Evolutionary conservation across 2,888 invertebrate species (phyloP).

Genomic region (Cartodere bifasciata): DNA sequence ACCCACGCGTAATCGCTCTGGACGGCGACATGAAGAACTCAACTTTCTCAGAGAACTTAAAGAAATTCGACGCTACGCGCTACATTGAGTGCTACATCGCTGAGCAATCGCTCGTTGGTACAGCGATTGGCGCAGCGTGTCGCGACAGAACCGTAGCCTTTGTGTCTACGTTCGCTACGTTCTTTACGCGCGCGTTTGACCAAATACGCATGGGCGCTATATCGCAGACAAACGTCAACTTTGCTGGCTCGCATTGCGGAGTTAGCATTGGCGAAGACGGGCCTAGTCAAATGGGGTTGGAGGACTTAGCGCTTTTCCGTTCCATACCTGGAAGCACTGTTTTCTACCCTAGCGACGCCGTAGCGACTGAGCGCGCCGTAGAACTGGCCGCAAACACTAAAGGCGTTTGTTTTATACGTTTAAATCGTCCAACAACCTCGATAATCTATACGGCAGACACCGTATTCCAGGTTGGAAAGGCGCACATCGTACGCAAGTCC

Average conservation of each 20-base stretch:
- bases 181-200: slow-evolving; percentile 93
- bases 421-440: slow-evolving; percentile 81
- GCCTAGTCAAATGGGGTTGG: slow-evolving; percentile 99
- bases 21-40: slow-evolving; percentile 99
- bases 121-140: slow-evolving; percentile 89
- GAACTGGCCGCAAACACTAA: slow-evolving; percentile 92
- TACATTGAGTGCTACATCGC: slow-evolving; percentile 99
- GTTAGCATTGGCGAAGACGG: slow-evolving; percentile 98
- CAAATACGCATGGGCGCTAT: slow-evolving; percentile 99
- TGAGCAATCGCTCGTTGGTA: slow-evolving; percentile 95
- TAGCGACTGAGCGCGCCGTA: slow-evolving; percentile 85
- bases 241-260: slow-evolving; percentile 94
- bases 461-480: slow-evolving; percentile 65
- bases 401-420: slow-evolving; percentile 89
- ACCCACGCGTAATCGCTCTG: slow-evolving; percentile 77
- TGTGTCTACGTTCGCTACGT: slow-evolving; percentile 94
- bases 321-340: slow-evolving; percentile 71
- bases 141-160: slow-evolving; percentile 88
- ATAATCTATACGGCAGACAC: slow-evolving; percentile 81
- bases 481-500: slow-evolving; percentile 66
- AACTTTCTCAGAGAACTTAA: slow-evolving; percentile 88
- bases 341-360: slow-evolving; percentile 84
- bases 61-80: slow-evolving; percentile 55
- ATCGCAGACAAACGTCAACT: slow-evolving; percentile 94
- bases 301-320: slow-evolving; percentile 93